Conservation (phyloP, 2,888 invertebrate genomes). For the Andrena bucephala region DNA sequence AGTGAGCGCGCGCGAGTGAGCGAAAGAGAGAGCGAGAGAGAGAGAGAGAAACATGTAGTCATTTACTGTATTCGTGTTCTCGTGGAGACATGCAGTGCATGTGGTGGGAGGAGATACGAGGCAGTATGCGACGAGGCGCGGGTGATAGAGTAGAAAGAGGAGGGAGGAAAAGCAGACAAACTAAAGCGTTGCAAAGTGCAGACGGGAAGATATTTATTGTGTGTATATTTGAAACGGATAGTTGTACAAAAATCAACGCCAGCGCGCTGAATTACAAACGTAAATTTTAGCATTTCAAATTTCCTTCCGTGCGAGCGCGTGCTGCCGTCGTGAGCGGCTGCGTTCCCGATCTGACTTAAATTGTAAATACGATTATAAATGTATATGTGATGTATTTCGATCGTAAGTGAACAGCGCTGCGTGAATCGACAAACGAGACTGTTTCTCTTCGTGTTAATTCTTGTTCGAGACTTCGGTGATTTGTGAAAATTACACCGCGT, state of each 20-base stretch:
- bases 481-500: no score
- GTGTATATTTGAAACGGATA: slow-evolving; percentile 16
- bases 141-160: slow-evolving; percentile 15
- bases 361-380: slow-evolving; percentile 49
- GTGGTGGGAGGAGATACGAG: slow-evolving; percentile 3
- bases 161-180: slow-evolving; percentile 19
- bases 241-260: slow-evolving; percentile 33
- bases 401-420: neutral
- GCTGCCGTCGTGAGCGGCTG: neutral
- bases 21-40: neutral
- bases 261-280: neutral
- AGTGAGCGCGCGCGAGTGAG: neutral
- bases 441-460: neutral
- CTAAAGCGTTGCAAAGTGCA: slow-evolving; percentile 34
- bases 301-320: neutral
- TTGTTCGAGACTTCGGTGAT: no score
- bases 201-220: slow-evolving; percentile 36
- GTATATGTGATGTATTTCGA: slow-evolving; percentile 36
- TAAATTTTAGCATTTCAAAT: slow-evolving; percentile 15
- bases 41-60: slow-evolving; percentile 14
- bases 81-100: neutral
- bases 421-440: slow-evolving; percentile 7
- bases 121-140: neutral
- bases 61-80: slow-evolving; percentile 33
- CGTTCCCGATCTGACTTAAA: neutral